A percentile compares a stretch with the other conserved stretches of the same genome.
phyloP scores from a whole-genome alignment of 1,140 invertebrate species.

The Tribolium madens region DNA sequence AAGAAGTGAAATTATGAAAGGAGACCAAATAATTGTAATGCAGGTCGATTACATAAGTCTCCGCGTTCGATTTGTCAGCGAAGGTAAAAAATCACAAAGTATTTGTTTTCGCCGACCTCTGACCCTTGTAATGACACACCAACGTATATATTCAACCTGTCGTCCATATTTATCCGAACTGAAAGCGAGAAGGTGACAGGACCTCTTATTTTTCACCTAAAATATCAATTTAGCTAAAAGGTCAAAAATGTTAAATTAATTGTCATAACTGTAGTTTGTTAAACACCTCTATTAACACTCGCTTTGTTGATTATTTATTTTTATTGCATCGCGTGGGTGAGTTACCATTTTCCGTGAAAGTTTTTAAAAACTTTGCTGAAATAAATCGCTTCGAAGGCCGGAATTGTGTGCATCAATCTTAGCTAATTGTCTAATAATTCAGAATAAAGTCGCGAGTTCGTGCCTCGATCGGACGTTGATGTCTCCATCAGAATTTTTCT shows the following conservation, averaged over 20 bases:
- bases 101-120: constrained; percentile 30
- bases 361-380: constrained; percentile 7
- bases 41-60: not conserved
- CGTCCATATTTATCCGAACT: constrained; percentile 23
- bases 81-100: constrained; percentile 28
- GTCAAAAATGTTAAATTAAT: constrained; percentile 40
- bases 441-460: constrained; percentile 54
- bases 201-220: constrained; percentile 4
- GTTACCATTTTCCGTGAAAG: not conserved
- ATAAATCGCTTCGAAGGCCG: constrained; percentile 56
- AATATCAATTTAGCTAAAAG: constrained; percentile 26
- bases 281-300: constrained; percentile 37
- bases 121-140: constrained; percentile 34
- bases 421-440: constrained; percentile 59
- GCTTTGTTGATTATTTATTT: constrained; percentile 25
- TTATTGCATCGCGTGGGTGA: not conserved
- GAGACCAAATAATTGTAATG: constrained; percentile 14
- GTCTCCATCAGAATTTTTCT: constrained; percentile 52
- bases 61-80: constrained; percentile 12
- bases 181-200: constrained; percentile 14
- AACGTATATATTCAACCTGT: constrained; percentile 32
- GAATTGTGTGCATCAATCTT: constrained; percentile 58
- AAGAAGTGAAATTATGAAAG: constrained; percentile 29
- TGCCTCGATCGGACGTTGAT: constrained; percentile 56
- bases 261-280: constrained; percentile 38